A percentile compares a stretch with the other conserved stretches of the same genome.
Evolutionary conservation across 1,140 invertebrate species (phyloP).

Genomic region (Littorina saxatilis): DNA sequence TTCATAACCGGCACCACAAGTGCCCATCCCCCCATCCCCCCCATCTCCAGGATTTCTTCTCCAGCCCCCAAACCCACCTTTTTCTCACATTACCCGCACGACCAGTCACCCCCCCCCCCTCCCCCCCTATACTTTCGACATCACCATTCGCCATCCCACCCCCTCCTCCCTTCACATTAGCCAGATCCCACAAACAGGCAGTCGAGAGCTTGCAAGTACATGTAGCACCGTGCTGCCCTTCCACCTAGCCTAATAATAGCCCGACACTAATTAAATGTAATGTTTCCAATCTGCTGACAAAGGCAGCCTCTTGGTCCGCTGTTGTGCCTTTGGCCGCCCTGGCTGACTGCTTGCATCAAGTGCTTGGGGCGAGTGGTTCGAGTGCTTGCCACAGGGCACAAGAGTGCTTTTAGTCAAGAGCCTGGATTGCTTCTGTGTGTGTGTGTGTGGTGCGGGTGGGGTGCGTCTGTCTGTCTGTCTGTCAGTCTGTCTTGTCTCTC

Average conservation of each 20-base stretch:
- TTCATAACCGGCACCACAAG: neutral
- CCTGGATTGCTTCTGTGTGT: neutral
- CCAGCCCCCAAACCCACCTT: too few relatives aligned
- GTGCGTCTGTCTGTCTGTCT: neutral
- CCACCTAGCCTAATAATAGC: conserved; percentile 12
- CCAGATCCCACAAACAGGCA: neutral
- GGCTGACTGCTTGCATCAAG: neutral
- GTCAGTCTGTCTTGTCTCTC: neutral
- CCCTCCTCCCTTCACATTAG: neutral
- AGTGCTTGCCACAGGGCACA: neutral
- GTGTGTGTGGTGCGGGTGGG: neutral
- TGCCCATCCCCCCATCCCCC: neutral
- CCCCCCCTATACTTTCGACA: too few relatives aligned
- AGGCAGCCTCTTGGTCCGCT: neutral
- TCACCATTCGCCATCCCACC: too few relatives aligned
- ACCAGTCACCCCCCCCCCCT: too few relatives aligned
- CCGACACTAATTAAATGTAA: conserved; percentile 24
- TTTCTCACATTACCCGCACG: too few relatives aligned
- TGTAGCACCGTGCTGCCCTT: neutral
- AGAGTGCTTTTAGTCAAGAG: neutral
- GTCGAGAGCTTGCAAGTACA: neutral
- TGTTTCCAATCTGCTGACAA: conserved; percentile 37
- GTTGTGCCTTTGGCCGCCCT: neutral
- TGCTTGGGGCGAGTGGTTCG: neutral
- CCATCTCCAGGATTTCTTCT: too few relatives aligned